Percentiles rank a stretch among this genome's conserved stretches.
phyloP scores from a whole-genome alignment of 53 echinoderm and acorn worm genomes.

The Luidia sarsii region DNA sequence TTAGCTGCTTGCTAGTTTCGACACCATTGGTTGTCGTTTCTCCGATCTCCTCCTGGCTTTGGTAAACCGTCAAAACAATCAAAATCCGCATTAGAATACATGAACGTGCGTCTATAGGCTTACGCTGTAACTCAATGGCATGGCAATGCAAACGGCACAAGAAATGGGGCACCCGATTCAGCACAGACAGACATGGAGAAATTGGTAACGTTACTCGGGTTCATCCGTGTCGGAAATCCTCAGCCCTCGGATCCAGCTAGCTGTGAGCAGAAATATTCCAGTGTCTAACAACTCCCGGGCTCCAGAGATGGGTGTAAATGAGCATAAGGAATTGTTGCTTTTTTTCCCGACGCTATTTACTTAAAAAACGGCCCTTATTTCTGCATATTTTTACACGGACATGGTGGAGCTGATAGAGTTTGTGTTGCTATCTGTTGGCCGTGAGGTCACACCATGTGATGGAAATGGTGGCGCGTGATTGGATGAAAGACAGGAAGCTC shows the following conservation, averaged over 20 bases:
- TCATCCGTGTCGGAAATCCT: slow-evolving; percentile 53
- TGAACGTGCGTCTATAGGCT: slow-evolving; percentile 18
- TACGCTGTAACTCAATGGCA: slow-evolving; percentile 17
- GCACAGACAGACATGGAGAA: slow-evolving; percentile 34
- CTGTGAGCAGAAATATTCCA: slow-evolving; percentile 48
- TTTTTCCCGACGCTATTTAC: slow-evolving; percentile 41
- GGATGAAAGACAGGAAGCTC: slow-evolving; percentile 46
- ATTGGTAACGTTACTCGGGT: slow-evolving; percentile 46
- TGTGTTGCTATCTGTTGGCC: slow-evolving; percentile 72
- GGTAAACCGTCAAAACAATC: slow-evolving; percentile 47
- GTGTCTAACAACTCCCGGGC: slow-evolving; percentile 22
- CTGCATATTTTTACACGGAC: slow-evolving; percentile 53
- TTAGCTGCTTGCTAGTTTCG: slow-evolving; percentile 53
- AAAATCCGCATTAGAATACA: slow-evolving; percentile 48
- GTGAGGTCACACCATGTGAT: slow-evolving; percentile 70
- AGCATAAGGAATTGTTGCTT: slow-evolving; percentile 34
- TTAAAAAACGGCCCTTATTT: slow-evolving; percentile 37
- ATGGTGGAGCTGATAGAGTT: slow-evolving; percentile 53
- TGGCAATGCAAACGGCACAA: slow-evolving; percentile 16
- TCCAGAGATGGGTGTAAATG: slow-evolving; percentile 15
- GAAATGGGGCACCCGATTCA: slow-evolving; percentile 13
- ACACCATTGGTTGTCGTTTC: slow-evolving; percentile 38
- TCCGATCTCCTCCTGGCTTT: slow-evolving; percentile 31
- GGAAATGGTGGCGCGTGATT: slow-evolving; percentile 28
- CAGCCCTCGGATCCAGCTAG: slow-evolving; percentile 51